phyloP scores from a whole-genome alignment of 2,113 vertebrate species.

The Toxotes chatareus region DNA sequence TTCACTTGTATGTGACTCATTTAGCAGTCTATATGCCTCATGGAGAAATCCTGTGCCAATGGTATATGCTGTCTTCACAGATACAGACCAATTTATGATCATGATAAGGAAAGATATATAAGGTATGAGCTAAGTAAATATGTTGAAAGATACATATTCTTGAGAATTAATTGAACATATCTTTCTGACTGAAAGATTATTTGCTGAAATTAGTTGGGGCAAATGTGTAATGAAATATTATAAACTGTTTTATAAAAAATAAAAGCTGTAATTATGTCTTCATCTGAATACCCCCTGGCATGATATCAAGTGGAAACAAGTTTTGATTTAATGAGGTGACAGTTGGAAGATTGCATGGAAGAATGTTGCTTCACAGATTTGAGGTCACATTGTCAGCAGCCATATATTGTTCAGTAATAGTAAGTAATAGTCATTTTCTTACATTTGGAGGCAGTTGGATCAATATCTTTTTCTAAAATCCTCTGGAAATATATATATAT shows the following conservation, averaged over 20 bases:
- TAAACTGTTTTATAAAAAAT: conserved; percentile 57
- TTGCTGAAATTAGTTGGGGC: conserved; percentile 24
- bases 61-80: conserved; percentile 4
- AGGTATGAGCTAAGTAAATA: conserved; percentile 5
- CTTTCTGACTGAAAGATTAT: conserved; percentile 18
- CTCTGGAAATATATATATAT: neutral
- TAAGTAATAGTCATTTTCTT: neutral
- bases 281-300: conserved; percentile 57
- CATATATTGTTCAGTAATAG: neutral
- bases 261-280: conserved; percentile 69
- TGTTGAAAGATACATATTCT: conserved; percentile 38
- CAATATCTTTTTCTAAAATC: conserved; percentile 5
- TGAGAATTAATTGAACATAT: conserved; percentile 28
- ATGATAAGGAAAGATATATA: conserved; percentile 9
- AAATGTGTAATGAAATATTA: conserved; percentile 55
- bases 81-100: conserved; percentile 4
- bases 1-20: conserved; percentile 1
- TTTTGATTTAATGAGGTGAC: conserved; percentile 61
- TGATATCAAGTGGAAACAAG: conserved; percentile 69
- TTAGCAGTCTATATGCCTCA: neutral
- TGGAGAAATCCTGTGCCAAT: neutral
- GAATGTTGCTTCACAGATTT: conserved; percentile 13
- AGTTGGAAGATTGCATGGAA: conserved; percentile 11
- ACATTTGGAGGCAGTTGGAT: neutral
- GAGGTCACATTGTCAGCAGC: conserved; percentile 34